Evolutionary conservation across 1,140 invertebrate genomes (phyloP).

Genomic region (Trichogramma pretiosum): DNA sequence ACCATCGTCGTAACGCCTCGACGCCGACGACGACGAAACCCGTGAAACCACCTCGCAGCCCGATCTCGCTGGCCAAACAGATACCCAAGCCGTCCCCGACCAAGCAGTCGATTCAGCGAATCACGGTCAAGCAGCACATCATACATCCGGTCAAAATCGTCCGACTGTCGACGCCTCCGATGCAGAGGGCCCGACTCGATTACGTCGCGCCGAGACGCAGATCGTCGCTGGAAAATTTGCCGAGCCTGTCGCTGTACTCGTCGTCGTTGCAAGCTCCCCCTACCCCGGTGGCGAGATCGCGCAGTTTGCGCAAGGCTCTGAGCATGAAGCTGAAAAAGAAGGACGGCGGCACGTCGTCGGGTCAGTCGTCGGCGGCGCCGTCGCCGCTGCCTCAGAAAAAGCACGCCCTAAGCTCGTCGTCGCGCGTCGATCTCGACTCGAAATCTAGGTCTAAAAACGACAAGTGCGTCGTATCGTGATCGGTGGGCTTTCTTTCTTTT

Average conservation of each 20-base stretch:
- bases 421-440: conserved; percentile 19
- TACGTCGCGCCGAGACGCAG: neutral
- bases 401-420: conserved; percentile 22
- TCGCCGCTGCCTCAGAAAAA: conserved; percentile 6
- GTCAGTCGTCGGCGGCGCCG: neutral
- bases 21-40: neutral
- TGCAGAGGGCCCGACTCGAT: neutral
- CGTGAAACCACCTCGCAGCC: too few species aligned
- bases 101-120: neutral
- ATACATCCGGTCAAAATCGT: too few species aligned
- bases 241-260: neutral
- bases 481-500: too few species aligned
- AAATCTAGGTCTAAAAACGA: conserved; percentile 36
- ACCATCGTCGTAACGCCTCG: conserved; percentile 1
- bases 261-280: neutral
- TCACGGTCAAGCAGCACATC: neutral
- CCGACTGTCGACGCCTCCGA: too few species aligned
- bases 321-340: neutral
- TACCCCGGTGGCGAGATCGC: neutral
- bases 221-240: neutral
- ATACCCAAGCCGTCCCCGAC: too few species aligned
- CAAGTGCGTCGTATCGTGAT: conserved; percentile 38
- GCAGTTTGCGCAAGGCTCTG: neutral
- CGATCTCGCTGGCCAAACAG: too few species aligned
- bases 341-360: conserved; percentile 1